Conservation (phyloP, 1,140 invertebrate genomes). For the Apis laboriosa region DNA sequence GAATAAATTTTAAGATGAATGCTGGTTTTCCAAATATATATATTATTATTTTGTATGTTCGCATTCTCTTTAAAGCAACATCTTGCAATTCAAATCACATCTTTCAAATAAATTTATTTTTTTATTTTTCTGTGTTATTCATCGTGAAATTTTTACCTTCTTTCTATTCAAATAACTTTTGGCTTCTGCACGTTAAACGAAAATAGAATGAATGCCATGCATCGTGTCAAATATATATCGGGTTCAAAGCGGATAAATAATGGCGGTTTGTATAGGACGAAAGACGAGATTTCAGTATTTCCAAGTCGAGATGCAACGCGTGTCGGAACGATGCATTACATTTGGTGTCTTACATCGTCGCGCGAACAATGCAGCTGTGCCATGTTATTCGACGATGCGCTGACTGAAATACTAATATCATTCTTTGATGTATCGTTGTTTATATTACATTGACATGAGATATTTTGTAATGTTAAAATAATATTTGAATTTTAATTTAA, state of each 20-base stretch:
- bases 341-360: not conserved
- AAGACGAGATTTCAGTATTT: slow-evolving; percentile 1
- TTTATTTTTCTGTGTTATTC: not conserved
- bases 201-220: not conserved
- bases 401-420: slow-evolving; percentile 7
- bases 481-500: not conserved
- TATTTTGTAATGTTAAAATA: not conserved
- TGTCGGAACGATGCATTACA: not conserved
- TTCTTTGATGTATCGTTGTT: not conserved
- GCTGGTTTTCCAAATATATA: no score
- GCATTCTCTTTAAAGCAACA: not conserved
- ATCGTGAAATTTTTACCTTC: not conserved
- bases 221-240: not conserved
- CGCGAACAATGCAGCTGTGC: not conserved
- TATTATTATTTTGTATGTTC: no score
- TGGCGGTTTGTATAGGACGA: not conserved
- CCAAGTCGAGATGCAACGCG: slow-evolving; percentile 1
- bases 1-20: no score
- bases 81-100: not conserved
- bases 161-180: not conserved
- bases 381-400: not conserved
- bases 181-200: not conserved
- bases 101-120: not conserved
- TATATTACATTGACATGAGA: not conserved
- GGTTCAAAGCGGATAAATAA: not conserved